phyloP scores from a whole-genome alignment of 2,888 invertebrate species.

The Dorcus parallelipipedus region DNA sequence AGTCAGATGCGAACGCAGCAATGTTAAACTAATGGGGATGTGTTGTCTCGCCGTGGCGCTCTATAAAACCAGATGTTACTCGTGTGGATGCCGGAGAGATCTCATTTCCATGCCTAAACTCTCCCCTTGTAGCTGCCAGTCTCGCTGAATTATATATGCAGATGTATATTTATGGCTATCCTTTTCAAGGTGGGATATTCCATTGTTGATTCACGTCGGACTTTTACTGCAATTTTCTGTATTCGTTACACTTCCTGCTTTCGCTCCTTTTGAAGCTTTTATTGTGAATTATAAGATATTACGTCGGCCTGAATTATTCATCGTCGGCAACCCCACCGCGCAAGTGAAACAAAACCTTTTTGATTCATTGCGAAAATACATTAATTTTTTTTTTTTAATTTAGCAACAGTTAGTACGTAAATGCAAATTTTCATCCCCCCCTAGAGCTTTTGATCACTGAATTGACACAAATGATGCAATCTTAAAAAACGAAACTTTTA shows the following conservation, averaged over 20 bases:
- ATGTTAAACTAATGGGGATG: conserved; percentile 46
- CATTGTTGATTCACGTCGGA: conserved; percentile 33
- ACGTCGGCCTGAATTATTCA: too few relatives aligned
- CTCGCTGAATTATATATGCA: conserved; percentile 43
- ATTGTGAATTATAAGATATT: too few relatives aligned
- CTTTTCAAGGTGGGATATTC: conserved; percentile 37
- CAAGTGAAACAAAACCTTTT: too few relatives aligned
- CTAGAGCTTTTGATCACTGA: neutral
- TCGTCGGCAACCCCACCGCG: too few relatives aligned
- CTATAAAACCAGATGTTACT: conserved; percentile 46
- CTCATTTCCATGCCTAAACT: conserved; percentile 40
- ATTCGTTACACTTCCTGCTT: too few relatives aligned
- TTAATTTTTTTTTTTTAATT: too few relatives aligned
- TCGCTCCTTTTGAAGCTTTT: too few relatives aligned
- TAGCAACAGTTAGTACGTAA: too few relatives aligned
- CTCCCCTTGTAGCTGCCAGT: conserved; percentile 30
- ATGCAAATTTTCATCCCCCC: too few relatives aligned
- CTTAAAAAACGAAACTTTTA: neutral
- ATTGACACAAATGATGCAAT: neutral
- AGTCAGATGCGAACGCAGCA: conserved; percentile 39
- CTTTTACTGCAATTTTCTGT: conserved; percentile 10
- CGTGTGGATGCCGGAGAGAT: conserved; percentile 39
- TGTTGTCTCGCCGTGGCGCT: conserved; percentile 41
- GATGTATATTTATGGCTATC: conserved; percentile 41
- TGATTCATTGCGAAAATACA: too few relatives aligned